Percentiles rank a stretch among this genome's conserved stretches.
Evolutionary conservation across 2,888 invertebrate species (phyloP).

Genomic region (Poecilus cupreus): DNA sequence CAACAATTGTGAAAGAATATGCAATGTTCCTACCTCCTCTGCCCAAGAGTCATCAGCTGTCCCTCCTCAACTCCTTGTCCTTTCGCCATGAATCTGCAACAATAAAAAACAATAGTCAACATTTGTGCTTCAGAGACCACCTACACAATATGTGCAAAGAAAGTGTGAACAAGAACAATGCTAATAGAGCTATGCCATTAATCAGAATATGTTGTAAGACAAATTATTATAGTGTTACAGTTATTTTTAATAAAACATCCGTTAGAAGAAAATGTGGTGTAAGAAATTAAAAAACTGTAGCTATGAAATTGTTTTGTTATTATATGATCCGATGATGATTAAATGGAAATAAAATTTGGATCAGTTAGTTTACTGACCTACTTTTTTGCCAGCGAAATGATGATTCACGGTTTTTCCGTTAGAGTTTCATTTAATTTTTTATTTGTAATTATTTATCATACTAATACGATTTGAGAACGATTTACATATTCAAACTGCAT

Average conservation of each 20-base stretch:
- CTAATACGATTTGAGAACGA: not conserved
- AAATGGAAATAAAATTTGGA: not conserved
- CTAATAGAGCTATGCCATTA: not conserved
- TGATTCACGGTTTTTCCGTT: not conserved
- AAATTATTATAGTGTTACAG: conserved; percentile 10
- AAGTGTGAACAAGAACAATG: conserved; percentile 29
- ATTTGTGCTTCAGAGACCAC: not conserved
- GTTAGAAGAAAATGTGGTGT: not conserved
- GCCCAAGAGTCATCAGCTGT: not conserved
- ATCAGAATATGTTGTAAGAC: conserved; percentile 25
- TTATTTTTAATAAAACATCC: conserved; percentile 2
- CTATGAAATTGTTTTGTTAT: not conserved
- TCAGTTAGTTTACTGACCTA: not conserved
- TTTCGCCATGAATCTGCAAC: conserved; percentile 20
- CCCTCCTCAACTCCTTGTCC: not conserved
- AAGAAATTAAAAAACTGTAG: not conserved
- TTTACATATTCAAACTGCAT: too few species aligned
- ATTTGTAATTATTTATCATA: too few species aligned
- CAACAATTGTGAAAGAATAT: not conserved
- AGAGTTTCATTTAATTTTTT: not conserved
- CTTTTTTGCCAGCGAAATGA: not conserved
- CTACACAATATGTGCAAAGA: not conserved
- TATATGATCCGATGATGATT: not conserved
- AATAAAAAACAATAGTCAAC: conserved; percentile 17
- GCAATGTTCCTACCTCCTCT: not conserved